These are phyloP conservation scores for Petromus typicus DNA, from an alignment of 2,113 vertebrate species.

Conservation along the genomic window DNA sequence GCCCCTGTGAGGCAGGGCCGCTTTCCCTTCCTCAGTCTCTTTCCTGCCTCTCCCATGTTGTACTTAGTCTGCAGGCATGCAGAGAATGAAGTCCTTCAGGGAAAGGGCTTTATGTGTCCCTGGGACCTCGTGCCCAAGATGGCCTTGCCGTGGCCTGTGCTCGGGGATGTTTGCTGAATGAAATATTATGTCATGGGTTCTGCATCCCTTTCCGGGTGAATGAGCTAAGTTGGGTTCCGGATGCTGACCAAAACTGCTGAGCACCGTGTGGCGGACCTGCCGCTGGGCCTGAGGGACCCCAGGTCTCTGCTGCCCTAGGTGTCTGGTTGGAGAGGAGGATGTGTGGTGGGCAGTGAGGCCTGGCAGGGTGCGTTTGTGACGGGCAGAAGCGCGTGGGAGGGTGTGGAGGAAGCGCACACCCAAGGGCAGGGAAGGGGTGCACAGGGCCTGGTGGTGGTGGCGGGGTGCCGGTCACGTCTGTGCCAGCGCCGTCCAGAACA, in stretches of 20 bases:
- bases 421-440: too few relatives aligned
- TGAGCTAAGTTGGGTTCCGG: neutral
- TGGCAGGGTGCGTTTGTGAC: neutral
- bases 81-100: neutral
- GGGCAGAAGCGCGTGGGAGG: accelerated
- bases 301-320: neutral
- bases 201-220: neutral
- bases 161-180: neutral
- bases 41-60: neutral
- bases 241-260: neutral
- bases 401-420: too few relatives aligned
- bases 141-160: neutral
- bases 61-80: neutral
- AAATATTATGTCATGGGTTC: neutral
- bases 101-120: neutral
- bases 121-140: neutral
- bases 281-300: neutral
- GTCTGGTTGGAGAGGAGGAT: neutral
- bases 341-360: too few relatives aligned
- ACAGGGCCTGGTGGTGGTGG: neutral
- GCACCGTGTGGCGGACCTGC: neutral
- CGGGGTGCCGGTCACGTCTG: neutral
- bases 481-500: neutral
- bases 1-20: neutral
- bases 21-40: neutral